Evolutionary conservation across 2,797 vertebrate genomes (phyloP).

Genomic region (Tamandua tetradactyla): DNA sequence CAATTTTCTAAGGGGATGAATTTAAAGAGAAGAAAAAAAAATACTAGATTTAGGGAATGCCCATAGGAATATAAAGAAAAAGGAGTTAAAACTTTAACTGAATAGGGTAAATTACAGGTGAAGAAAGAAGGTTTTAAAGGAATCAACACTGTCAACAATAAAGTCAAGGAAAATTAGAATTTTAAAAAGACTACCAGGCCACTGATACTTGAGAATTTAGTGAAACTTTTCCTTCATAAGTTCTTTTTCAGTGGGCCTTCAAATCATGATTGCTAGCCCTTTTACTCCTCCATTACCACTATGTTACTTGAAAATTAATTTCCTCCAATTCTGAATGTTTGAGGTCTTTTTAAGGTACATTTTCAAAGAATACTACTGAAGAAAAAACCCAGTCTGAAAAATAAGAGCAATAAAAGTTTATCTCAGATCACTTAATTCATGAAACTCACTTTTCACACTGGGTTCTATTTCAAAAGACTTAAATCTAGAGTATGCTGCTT

Average conservation of each 20-base stretch:
- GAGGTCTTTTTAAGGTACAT: not conserved
- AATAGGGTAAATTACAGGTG: not conserved
- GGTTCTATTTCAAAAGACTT: not conserved
- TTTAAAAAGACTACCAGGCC: not conserved
- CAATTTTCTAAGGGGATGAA: not conserved
- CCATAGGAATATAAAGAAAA: not conserved
- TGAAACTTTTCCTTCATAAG: not conserved
- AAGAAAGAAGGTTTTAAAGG: slow-evolving; percentile 1
- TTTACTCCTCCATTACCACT: not conserved
- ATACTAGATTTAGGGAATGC: not conserved
- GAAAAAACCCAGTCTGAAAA: slow-evolving; percentile 22
- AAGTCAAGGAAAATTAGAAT: not conserved
- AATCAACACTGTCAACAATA: not conserved
- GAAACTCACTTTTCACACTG: not conserved
- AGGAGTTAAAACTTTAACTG: not conserved
- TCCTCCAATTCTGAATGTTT: slow-evolving; percentile 7
- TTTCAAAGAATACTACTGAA: slow-evolving; percentile 41
- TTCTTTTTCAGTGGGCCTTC: not conserved
- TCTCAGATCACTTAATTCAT: slow-evolving; percentile 9
- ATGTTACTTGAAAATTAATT: slow-evolving; percentile 44
- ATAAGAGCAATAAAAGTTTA: slow-evolving; percentile 36
- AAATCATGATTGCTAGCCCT: not conserved
- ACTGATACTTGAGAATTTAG: not conserved
- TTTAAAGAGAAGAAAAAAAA: slow-evolving; percentile 1
- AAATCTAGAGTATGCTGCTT: not conserved